Evolutionary conservation across 2,797 vertebrate species (phyloP).

Genomic region (Chaetodon trifasciatus): DNA sequence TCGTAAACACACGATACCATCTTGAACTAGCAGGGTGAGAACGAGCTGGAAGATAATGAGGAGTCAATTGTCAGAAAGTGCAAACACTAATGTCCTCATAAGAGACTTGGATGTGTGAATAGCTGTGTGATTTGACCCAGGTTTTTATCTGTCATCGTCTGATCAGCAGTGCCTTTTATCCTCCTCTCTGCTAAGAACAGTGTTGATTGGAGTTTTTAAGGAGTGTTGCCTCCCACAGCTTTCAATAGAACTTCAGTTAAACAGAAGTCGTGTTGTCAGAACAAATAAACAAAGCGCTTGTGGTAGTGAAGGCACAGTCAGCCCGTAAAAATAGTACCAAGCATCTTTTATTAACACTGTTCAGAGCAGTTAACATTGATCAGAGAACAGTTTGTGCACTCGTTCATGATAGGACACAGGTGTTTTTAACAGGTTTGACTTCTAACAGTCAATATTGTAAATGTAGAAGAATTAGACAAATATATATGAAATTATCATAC

Average conservation of each 20-base stretch:
- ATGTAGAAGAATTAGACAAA: not conserved
- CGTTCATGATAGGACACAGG: not conserved
- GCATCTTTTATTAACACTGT: not conserved
- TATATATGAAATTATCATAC: not conserved
- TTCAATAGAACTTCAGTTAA: not conserved
- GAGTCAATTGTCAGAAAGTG: constrained; percentile 5
- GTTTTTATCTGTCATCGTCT: constrained; percentile 19
- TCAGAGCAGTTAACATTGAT: not conserved
- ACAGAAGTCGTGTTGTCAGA: not conserved
- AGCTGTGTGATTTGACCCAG: constrained; percentile 1
- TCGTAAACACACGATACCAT: constrained; percentile 11
- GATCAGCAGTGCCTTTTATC: constrained; percentile 1
- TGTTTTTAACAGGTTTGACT: too few species aligned
- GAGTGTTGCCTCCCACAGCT: not conserved
- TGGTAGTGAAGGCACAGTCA: not conserved
- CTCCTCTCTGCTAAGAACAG: not conserved
- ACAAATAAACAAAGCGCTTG: not conserved
- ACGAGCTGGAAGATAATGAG: not conserved
- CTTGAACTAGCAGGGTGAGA: not conserved
- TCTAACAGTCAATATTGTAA: not conserved
- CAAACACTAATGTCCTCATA: not conserved
- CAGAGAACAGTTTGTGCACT: not conserved
- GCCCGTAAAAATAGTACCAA: not conserved
- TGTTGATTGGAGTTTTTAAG: not conserved
- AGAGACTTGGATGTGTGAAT: not conserved